Conservation (phyloP, 1,140 invertebrate genomes). For the Rhagoletis pomonella region DNA sequence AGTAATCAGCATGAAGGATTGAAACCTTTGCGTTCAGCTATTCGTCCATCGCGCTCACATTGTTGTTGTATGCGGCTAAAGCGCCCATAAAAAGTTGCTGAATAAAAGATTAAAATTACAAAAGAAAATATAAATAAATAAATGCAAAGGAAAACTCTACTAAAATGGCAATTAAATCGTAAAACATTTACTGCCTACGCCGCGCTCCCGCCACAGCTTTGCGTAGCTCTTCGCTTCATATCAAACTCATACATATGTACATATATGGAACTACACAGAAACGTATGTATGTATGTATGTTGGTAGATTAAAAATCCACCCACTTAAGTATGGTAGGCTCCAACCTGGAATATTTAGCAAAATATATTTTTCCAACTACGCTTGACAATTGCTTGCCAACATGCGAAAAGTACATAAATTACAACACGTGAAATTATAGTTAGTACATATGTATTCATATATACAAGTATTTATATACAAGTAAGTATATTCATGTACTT, state of each 20-base stretch:
- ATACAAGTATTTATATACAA: not conserved
- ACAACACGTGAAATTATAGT: slow-evolving; percentile 54
- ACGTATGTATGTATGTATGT: too few relatives aligned
- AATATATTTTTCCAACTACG: slow-evolving; percentile 19
- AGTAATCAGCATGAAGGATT: not conserved
- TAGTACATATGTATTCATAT: not conserved
- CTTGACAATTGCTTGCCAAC: slow-evolving; percentile 51
- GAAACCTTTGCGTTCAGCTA: not conserved
- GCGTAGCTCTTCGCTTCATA: not conserved
- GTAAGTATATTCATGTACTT: too few relatives aligned
- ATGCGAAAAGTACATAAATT: slow-evolving; percentile 54
- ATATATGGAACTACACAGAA: not conserved
- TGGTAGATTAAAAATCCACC: not conserved
- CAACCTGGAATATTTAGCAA: not conserved
- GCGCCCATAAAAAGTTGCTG: not conserved
- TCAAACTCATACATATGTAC: not conserved
- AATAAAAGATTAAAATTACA: slow-evolving; percentile 25
- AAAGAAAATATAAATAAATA: slow-evolving; percentile 21
- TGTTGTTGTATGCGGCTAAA: not conserved
- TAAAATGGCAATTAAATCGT: slow-evolving; percentile 53
- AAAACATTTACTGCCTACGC: slow-evolving; percentile 43
- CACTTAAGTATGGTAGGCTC: not conserved
- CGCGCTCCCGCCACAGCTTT: not conserved
- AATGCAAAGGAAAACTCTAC: not conserved
- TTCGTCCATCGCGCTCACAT: not conserved